Base-by-base conservation (phyloP, 2,113 vertebrate genomes). In the Lycocorax pyrrhopterus region DNA sequence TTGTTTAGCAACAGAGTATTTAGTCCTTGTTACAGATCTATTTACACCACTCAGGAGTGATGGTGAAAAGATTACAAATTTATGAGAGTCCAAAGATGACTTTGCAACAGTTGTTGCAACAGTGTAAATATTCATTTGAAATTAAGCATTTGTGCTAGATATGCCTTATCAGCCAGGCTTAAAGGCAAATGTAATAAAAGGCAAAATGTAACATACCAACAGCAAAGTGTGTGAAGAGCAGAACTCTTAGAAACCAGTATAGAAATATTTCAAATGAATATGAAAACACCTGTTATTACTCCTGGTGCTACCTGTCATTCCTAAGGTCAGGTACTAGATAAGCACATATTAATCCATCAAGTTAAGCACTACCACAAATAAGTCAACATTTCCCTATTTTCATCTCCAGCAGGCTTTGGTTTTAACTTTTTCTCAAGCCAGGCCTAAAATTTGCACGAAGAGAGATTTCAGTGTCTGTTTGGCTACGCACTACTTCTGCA, bases 371-470 rank as follows among this genome's bases (percentile, higher is more conserved):
- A 58, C 32, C 77, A 72, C 72, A 51, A 43, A 1, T 53, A 58
- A 95, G 6, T 35, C 55, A 88, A 33, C 51, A 55, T 63, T 82
- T 68, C 77, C 87, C 87, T 75, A 0, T 85, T 89, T 94, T 85
- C 41, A 51, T 58, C 78, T 90, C 71, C 71, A 90, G 63, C 52
- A 41, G 89, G 71, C 52, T 83, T 80, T 85, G 64, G 76, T 55
- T 97, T 95, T 81, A 67, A 85, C 52, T 58, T 77, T 73, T 82
- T 87, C 91, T 94, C 69, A 87, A 89, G 59, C 67, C 74, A 66
- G 51, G 52, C 67, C 66, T 93, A 80, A 79, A 68, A 83, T 94
- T 80, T 94, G 74, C 94, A 92, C 79, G 73, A 68, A 79, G 95
- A 87, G 93, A 83, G 39, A 90, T 90, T 85, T 67, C 85, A 82